A percentile compares a stretch with the other conserved stretches of the same genome.
phyloP scores from a whole-genome alignment of 2,113 vertebrate genomes.

The Aldabrachelys gigantea region DNA sequence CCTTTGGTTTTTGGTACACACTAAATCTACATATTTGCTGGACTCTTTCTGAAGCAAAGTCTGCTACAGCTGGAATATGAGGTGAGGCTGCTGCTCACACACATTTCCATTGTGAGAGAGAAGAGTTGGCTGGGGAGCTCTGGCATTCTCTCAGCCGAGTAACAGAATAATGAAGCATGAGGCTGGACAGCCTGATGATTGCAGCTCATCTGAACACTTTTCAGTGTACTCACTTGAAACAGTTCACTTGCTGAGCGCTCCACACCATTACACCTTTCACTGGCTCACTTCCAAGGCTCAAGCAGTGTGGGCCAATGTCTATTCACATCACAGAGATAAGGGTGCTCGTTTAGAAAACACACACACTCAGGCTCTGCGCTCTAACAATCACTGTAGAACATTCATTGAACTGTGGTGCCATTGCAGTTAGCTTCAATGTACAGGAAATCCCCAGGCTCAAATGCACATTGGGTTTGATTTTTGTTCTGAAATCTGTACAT shows the following conservation, averaged over 20 bases:
- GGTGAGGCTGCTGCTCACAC: background rate
- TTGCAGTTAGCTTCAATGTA: background rate
- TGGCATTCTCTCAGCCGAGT: background rate
- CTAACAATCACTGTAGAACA: background rate
- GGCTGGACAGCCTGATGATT: background rate
- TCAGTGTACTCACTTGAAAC: background rate
- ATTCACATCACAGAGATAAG: rapidly evolving
- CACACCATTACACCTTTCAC: background rate
- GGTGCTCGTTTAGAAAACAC: background rate
- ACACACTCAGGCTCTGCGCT: background rate
- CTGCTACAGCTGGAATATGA: background rate
- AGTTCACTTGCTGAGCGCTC: background rate
- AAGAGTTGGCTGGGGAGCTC: background rate
- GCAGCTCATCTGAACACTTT: background rate
- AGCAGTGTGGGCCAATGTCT: background rate
- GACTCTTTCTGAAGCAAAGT: background rate
- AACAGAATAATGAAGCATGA: background rate
- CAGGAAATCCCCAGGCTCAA: background rate
- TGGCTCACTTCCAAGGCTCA: rapidly evolving
- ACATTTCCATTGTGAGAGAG: background rate
- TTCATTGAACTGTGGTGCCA: background rate
- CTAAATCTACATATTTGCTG: background rate
- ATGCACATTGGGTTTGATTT: too few relatives aligned
- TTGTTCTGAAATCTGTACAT: background rate
- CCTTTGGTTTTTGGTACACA: background rate